phyloP scores from a whole-genome alignment of 2,888 invertebrate genomes.

The Cephus pulcher region DNA sequence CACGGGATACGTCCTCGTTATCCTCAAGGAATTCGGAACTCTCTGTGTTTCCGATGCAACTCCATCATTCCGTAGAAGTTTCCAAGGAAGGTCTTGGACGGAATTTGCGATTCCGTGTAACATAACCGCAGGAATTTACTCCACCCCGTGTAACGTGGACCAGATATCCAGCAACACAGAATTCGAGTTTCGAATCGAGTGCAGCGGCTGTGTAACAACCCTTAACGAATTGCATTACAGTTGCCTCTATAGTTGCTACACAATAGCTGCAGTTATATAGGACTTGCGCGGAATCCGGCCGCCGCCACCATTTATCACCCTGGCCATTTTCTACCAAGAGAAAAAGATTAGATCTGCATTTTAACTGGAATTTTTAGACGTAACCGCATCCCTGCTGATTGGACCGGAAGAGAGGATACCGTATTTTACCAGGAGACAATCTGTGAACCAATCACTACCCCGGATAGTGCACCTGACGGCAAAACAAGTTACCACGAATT shows the following conservation, averaged over 20 bases:
- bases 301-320: neutral
- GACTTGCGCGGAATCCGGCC: neutral
- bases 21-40: neutral
- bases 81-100: neutral
- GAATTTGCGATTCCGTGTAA: neutral
- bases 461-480: slow-evolving; percentile 35
- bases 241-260: neutral
- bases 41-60: neutral
- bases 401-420: slow-evolving; percentile 5
- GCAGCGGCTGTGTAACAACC: neutral
- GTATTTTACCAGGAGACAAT: slow-evolving; percentile 33
- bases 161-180: neutral
- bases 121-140: neutral
- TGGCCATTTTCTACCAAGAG: neutral
- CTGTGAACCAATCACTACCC: slow-evolving; percentile 42
- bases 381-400: neutral
- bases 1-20: neutral
- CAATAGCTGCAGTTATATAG: neutral
- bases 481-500: slow-evolving; percentile 44
- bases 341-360: slow-evolving; percentile 48
- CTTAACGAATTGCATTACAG: neutral
- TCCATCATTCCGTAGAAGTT: neutral
- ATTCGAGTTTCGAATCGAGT: neutral
- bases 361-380: slow-evolving; percentile 43
- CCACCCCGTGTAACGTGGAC: neutral